Percentiles rank a stretch among this genome's conserved stretches.
These are phyloP conservation scores for Dolomedes plantarius DNA, from an alignment of 2,888 invertebrate genomes.

Conservation along the genomic window DNA sequence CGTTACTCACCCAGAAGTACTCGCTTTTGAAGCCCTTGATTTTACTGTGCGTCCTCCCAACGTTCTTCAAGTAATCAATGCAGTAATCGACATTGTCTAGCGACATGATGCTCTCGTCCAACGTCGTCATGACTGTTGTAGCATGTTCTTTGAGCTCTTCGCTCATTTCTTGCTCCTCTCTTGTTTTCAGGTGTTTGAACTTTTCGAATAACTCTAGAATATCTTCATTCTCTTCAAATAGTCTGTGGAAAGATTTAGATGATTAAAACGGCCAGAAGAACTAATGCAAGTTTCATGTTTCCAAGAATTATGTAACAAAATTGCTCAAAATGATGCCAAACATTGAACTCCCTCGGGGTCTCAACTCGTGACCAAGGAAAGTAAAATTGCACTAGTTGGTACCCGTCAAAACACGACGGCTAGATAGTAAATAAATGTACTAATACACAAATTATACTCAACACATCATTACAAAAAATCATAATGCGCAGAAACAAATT, in stretches of 20 bases:
- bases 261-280: too few relatives aligned
- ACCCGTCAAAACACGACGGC: too few relatives aligned
- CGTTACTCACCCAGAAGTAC: slow-evolving; percentile 90
- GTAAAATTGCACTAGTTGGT: too few relatives aligned
- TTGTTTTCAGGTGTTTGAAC: slow-evolving; percentile 74
- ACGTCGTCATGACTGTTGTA: slow-evolving; percentile 90
- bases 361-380: too few relatives aligned
- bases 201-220: slow-evolving; percentile 87
- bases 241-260: slow-evolving; percentile 80
- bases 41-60: slow-evolving; percentile 88
- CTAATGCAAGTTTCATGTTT: too few relatives aligned
- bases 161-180: slow-evolving; percentile 79
- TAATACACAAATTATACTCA: too few relatives aligned
- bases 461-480: too few relatives aligned
- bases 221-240: slow-evolving; percentile 90
- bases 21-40: slow-evolving; percentile 91
- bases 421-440: too few relatives aligned
- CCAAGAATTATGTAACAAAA: too few relatives aligned
- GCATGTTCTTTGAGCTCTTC: slow-evolving; percentile 91
- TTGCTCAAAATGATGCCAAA: too few relatives aligned
- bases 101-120: slow-evolving; percentile 91
- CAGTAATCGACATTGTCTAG: slow-evolving; percentile 90
- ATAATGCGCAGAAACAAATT: too few relatives aligned
- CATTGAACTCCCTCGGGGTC: too few relatives aligned
- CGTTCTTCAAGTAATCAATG: slow-evolving; percentile 87